Conservation (phyloP, 2,888 invertebrate genomes). For the Bursaphelenchus okinawaensis region DNA sequence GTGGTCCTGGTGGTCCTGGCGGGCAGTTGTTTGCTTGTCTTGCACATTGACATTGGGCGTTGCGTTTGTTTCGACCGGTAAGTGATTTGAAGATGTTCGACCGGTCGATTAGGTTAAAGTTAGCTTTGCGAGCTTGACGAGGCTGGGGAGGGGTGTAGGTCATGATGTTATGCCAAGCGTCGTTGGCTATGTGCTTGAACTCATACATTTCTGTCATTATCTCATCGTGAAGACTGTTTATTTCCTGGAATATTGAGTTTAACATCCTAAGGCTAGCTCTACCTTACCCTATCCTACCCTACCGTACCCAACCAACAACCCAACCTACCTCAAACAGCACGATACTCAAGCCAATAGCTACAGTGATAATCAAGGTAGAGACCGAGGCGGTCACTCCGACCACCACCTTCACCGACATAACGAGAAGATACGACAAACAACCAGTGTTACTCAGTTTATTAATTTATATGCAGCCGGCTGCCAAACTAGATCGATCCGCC, state of each 20-base stretch:
- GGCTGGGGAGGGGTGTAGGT: neutral
- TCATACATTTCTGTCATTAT: slow-evolving; percentile 3
- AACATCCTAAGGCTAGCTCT: neutral
- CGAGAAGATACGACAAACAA: too few species aligned
- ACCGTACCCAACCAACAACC: too few species aligned
- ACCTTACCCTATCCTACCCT: too few species aligned
- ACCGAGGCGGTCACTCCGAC: neutral
- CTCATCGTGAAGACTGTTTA: neutral
- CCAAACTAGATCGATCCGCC: too few species aligned
- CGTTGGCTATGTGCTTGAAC: slow-evolving; percentile 1
- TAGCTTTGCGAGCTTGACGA: neutral
- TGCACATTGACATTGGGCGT: slow-evolving; percentile 19
- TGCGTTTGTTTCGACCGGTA: neutral
- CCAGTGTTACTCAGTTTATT: too few species aligned
- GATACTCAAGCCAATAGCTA: neutral
- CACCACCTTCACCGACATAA: neutral
- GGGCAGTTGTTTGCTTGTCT: slow-evolving; percentile 21
- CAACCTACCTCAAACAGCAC: neutral
- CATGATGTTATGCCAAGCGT: neutral
- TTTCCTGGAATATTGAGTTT: neutral
- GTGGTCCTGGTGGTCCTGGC: slow-evolving; percentile 22
- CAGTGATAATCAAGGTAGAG: neutral
- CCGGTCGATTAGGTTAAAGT: too few species aligned
- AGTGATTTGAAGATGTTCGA: neutral
- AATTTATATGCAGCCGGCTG: too few species aligned